These are phyloP conservation scores for Sitta europaea DNA, from an alignment of 2,113 vertebrate genomes.

Conservation along the genomic window DNA sequence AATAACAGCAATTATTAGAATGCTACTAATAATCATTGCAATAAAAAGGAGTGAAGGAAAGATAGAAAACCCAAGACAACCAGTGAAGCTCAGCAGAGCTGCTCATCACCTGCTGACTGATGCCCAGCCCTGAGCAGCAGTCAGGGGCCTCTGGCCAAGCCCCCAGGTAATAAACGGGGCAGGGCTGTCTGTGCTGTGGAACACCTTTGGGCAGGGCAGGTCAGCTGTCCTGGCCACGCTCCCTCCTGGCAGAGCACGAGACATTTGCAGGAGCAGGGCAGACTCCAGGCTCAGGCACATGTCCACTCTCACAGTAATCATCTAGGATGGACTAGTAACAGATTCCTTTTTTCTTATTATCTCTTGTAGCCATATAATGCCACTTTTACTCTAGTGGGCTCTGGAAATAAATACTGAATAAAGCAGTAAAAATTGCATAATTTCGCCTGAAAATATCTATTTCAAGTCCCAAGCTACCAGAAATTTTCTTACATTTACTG, in stretches of 20 bases:
- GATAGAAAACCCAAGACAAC: not conserved
- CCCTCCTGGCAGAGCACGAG: not conserved
- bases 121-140: not conserved
- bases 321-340: fast-evolving
- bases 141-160: not conserved
- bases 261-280: not conserved
- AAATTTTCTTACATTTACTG: not conserved
- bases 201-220: not conserved
- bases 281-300: not conserved
- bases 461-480: not conserved
- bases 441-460: not conserved
- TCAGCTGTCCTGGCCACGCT: not conserved
- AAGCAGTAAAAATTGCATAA: not conserved
- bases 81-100: not conserved
- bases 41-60: not conserved
- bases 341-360: not conserved
- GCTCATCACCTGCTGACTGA: not conserved
- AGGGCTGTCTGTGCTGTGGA: not conserved
- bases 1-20: not conserved
- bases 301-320: not conserved
- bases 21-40: not conserved
- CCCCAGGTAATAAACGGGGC: not conserved
- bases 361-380: not conserved
- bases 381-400: not conserved
- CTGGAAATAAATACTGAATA: not conserved